Percentiles rank a stretch among this genome's conserved stretches.
Conservation (phyloP, 2,888 invertebrate genomes). For the Isoperla grammatica region DNA sequence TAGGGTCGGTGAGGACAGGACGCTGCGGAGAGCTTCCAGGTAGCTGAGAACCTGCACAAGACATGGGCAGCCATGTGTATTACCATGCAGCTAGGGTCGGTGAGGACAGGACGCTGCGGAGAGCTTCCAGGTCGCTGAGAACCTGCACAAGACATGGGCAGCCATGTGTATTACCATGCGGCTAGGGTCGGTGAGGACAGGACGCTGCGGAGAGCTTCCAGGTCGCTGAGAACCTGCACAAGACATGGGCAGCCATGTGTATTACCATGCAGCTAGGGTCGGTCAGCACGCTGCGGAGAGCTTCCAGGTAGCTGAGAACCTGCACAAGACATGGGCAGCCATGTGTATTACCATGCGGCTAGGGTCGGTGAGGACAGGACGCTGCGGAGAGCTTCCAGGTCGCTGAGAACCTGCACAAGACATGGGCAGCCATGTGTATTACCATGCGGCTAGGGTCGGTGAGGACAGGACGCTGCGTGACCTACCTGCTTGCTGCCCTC, state of each 20-base stretch:
- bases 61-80: conserved; percentile 70
- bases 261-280: conserved; percentile 57
- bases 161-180: conserved; percentile 67
- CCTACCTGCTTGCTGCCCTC: conserved; percentile 38
- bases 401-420: conserved; percentile 47
- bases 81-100: conserved; percentile 54
- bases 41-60: conserved; percentile 43
- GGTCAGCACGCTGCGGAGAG: conserved; percentile 55
- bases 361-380: conserved; percentile 54
- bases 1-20: conserved; percentile 53
- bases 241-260: conserved; percentile 69
- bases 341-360: conserved; percentile 64
- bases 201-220: conserved; percentile 52
- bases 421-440: conserved; percentile 67
- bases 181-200: conserved; percentile 53
- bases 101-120: conserved; percentile 57
- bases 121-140: conserved; percentile 45
- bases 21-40: conserved; percentile 51
- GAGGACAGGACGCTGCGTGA: conserved; percentile 48
- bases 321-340: conserved; percentile 61
- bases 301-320: conserved; percentile 45
- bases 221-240: conserved; percentile 43
- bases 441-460: conserved; percentile 56
- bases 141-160: conserved; percentile 56
- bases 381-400: conserved; percentile 50